phyloP scores from a whole-genome alignment of 1,140 invertebrate species.

The Drosophila insularis region DNA sequence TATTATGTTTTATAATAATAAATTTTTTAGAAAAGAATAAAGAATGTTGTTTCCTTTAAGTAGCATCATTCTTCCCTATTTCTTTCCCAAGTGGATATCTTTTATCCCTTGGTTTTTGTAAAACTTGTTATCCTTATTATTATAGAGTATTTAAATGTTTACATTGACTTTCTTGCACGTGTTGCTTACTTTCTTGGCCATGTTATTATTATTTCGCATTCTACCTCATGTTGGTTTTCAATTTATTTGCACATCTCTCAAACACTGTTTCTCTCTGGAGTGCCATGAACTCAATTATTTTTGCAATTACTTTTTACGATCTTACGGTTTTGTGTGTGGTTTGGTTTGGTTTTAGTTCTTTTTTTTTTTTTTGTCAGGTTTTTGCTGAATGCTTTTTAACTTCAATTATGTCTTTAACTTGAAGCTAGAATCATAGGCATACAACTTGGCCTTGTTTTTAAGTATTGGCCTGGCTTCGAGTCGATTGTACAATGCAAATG shows the following conservation, averaged over 20 bases:
- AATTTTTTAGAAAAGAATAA: too few relatives aligned
- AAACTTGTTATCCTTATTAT: too few relatives aligned
- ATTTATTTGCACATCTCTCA: slow-evolving; percentile 48
- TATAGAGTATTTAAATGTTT: slow-evolving; percentile 24
- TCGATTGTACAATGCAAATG: slow-evolving; percentile 72
- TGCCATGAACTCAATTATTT: slow-evolving; percentile 77
- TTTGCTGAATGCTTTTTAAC: slow-evolving; percentile 3
- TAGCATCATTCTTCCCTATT: too few relatives aligned
- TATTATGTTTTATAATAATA: too few relatives aligned
- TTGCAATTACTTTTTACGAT: slow-evolving; percentile 71
- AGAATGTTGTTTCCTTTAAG: too few relatives aligned
- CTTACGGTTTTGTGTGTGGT: slow-evolving; percentile 42
- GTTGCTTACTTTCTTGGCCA: neutral
- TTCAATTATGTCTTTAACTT: slow-evolving; percentile 28
- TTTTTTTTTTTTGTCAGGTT: neutral
- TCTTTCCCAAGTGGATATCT: too few relatives aligned
- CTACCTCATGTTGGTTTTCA: slow-evolving; percentile 44
- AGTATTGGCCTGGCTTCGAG: slow-evolving; percentile 27
- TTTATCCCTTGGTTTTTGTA: too few relatives aligned
- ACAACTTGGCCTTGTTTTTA: slow-evolving; percentile 28
- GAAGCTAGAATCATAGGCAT: slow-evolving; percentile 16
- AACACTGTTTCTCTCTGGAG: slow-evolving; percentile 52
- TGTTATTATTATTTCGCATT: slow-evolving; percentile 16
- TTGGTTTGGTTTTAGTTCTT: neutral
- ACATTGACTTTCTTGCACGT: neutral